These are phyloP conservation scores for Pachycephala philippinensis DNA, from an alignment of 2,113 vertebrate species.

Conservation along the genomic window DNA sequence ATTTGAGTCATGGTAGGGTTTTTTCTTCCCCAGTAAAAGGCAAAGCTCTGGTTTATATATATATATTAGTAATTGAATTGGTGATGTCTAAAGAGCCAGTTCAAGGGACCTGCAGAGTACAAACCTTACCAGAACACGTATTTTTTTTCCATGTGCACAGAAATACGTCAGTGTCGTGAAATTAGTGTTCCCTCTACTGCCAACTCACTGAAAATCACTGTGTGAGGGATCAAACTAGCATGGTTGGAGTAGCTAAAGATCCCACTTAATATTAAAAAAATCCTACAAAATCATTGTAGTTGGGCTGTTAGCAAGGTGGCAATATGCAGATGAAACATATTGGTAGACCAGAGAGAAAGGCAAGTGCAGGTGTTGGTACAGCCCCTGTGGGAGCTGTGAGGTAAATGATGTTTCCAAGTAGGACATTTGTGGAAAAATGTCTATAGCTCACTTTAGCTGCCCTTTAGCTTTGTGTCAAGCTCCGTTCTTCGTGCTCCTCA, in stretches of 20 bases:
- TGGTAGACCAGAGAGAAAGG: neutral
- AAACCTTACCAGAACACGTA: neutral
- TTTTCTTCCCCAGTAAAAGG: neutral
- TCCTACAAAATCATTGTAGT: neutral
- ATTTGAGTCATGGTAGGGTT: neutral
- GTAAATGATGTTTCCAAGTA: neutral
- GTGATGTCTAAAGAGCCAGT: neutral
- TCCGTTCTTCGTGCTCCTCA: neutral
- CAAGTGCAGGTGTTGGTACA: neutral
- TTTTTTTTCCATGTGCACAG: neutral
- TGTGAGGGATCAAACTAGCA: neutral
- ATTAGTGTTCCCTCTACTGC: neutral
- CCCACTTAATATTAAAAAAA: neutral
- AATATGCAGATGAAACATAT: neutral
- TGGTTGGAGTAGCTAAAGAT: neutral
- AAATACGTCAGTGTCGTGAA: accelerated
- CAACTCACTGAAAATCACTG: neutral
- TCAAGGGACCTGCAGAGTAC: neutral
- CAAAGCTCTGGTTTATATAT: neutral
- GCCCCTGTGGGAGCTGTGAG: neutral
- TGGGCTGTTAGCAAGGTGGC: neutral
- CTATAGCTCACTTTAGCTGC: neutral
- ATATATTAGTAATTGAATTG: neutral
- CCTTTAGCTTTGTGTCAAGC: neutral
- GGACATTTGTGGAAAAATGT: neutral